A percentile compares a stretch with the other conserved stretches of the same genome.
phyloP scores from a whole-genome alignment of 2,797 vertebrate genomes.

The Meriones psammophilus region DNA sequence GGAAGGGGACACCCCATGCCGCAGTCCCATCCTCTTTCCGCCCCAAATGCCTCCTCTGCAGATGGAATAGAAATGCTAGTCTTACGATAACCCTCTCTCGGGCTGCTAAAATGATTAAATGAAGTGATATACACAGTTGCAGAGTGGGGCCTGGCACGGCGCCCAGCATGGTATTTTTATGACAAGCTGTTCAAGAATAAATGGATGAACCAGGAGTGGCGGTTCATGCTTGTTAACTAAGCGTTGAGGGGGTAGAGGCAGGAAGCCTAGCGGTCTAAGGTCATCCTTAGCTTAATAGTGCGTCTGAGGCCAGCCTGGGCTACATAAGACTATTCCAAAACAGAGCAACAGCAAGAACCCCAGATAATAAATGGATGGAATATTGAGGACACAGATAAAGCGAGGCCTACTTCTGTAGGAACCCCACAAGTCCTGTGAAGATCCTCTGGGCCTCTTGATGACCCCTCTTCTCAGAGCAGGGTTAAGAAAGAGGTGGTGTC shows the following conservation, averaged over 20 bases:
- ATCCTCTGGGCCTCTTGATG: neutral
- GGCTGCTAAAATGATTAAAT: neutral
- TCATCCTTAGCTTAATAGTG: neutral
- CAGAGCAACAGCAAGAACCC: neutral
- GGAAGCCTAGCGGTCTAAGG: neutral
- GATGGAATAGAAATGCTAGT: neutral
- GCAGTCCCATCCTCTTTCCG: neutral
- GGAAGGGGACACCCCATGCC: neutral
- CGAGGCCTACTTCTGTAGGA: too few species aligned
- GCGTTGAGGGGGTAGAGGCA: neutral
- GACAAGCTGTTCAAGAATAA: neutral
- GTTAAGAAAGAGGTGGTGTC: neutral
- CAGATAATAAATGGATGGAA: neutral
- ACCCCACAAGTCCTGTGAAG: neutral
- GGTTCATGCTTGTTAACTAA: neutral
- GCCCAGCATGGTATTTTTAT: neutral
- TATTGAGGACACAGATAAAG: fast-evolving
- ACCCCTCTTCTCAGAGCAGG: too few species aligned
- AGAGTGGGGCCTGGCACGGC: neutral
- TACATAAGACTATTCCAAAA: neutral
- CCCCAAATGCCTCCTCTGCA: neutral
- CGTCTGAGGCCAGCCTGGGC: neutral
- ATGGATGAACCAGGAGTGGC: neutral
- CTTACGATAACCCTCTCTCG: neutral
- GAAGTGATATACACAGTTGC: neutral